Percentiles rank a stretch among this genome's conserved stretches.
phyloP scores from a whole-genome alignment of 2,113 vertebrate species.

The Actinemys pallida region DNA sequence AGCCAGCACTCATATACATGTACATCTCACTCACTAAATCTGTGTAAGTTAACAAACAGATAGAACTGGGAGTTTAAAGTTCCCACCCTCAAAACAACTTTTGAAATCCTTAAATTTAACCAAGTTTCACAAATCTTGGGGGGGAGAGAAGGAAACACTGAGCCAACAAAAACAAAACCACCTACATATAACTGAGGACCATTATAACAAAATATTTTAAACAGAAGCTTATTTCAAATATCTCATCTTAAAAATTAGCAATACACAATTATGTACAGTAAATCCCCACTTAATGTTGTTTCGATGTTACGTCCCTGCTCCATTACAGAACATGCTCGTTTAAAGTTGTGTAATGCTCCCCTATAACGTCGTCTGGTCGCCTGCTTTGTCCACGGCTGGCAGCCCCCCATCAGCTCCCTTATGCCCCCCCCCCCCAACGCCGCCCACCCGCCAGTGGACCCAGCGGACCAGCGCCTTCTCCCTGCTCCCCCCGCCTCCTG shows the following conservation, averaged over 20 bases:
- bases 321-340: too few species aligned
- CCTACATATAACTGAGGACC: rapidly evolving
- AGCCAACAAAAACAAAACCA: neutral
- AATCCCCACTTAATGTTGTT: too few species aligned
- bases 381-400: too few species aligned
- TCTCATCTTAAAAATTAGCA: neutral
- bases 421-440: too few species aligned
- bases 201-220: neutral
- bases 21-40: neutral
- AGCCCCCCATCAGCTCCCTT: too few species aligned
- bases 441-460: too few species aligned
- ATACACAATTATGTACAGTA: neutral
- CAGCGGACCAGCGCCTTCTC: too few species aligned
- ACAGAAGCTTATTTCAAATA: neutral
- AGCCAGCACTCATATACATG: neutral
- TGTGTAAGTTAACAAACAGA: neutral
- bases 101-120: neutral
- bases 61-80: neutral
- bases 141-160: neutral
- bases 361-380: too few species aligned
- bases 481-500: too few species aligned
- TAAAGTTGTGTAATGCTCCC: too few species aligned
- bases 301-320: too few species aligned
- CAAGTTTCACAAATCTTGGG: neutral
- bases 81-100: neutral